A percentile compares a stretch with the other conserved stretches of the same genome.
Conservation (phyloP, 2,113 vertebrate genomes). For the Alligator sinensis region DNA sequence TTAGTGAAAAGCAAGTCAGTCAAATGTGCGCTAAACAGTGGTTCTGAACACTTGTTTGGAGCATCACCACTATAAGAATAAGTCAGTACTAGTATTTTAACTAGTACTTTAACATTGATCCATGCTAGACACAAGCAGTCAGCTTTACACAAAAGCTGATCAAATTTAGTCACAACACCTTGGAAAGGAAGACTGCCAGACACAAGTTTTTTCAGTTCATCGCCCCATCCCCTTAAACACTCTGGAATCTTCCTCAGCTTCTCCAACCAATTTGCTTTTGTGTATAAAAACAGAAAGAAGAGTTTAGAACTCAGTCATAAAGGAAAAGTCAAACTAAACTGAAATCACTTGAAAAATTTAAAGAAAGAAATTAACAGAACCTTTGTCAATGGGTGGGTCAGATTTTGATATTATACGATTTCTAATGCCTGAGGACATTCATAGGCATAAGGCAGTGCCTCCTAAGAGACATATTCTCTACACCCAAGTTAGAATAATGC, state of each 20-base stretch:
- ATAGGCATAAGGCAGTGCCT: neutral
- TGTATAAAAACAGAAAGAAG: conserved; percentile 68
- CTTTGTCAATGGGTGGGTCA: neutral
- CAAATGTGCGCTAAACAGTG: conserved; percentile 10
- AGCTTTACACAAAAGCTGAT: conserved; percentile 70
- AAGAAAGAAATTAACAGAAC: neutral
- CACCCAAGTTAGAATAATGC: neutral
- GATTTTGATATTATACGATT: neutral
- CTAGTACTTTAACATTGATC: conserved; percentile 52
- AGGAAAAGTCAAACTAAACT: neutral
- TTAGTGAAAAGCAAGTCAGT: conserved; percentile 16
- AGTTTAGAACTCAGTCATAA: conserved; percentile 60
- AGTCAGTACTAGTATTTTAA: neutral
- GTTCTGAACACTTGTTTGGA: conserved; percentile 54
- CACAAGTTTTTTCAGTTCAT: conserved; percentile 81
- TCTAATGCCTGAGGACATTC: neutral
- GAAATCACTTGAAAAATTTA: neutral
- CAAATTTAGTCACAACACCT: conserved; percentile 82
- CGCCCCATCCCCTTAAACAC: conserved; percentile 84
- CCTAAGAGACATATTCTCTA: neutral
- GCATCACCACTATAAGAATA: neutral
- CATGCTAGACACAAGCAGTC: conserved; percentile 69
- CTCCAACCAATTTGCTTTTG: conserved; percentile 85
- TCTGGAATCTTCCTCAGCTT: conserved; percentile 87
- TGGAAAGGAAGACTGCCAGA: conserved; percentile 77